Conservation (phyloP, 2,888 invertebrate species). For the Allophyes oxyacanthae region DNA sequence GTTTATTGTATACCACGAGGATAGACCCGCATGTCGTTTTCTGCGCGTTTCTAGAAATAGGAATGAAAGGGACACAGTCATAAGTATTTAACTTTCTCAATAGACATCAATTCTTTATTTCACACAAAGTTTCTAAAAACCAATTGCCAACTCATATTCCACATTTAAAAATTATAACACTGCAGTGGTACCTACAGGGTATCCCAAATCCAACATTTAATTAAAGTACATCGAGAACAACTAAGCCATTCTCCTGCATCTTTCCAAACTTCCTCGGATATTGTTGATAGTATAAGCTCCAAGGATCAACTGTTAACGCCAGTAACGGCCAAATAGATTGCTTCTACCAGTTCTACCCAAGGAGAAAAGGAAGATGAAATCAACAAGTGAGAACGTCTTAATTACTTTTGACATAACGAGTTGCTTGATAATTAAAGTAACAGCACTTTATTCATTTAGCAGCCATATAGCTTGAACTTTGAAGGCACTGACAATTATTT, state of each 20-base stretch:
- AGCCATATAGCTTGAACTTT: slow-evolving; percentile 6
- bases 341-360: slow-evolving; percentile 50
- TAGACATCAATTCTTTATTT: background rate
- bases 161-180: slow-evolving; percentile 29
- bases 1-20: too few species aligned
- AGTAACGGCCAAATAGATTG: slow-evolving; percentile 64
- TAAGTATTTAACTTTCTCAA: too few species aligned
- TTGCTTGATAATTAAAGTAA: slow-evolving; percentile 60
- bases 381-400: slow-evolving; percentile 70
- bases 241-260: slow-evolving; percentile 51
- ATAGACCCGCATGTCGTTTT: too few species aligned
- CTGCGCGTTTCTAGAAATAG: too few species aligned
- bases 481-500: too few species aligned
- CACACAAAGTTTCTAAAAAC: slow-evolving; percentile 1
- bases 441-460: slow-evolving; percentile 40
- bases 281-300: slow-evolving; percentile 61
- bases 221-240: slow-evolving; percentile 60
- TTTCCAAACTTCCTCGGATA: slow-evolving; percentile 55
- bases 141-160: slow-evolving; percentile 8
- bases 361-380: slow-evolving; percentile 66
- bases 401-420: slow-evolving; percentile 65
- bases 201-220: slow-evolving; percentile 51
- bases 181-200: too few species aligned
- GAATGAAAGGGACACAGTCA: too few species aligned
- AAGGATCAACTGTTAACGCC: slow-evolving; percentile 56